A percentile compares a stretch with the other conserved stretches of the same genome.
Conservation (phyloP, 2,888 invertebrate species). For the Sinodicranocentrus sp. region DNA sequence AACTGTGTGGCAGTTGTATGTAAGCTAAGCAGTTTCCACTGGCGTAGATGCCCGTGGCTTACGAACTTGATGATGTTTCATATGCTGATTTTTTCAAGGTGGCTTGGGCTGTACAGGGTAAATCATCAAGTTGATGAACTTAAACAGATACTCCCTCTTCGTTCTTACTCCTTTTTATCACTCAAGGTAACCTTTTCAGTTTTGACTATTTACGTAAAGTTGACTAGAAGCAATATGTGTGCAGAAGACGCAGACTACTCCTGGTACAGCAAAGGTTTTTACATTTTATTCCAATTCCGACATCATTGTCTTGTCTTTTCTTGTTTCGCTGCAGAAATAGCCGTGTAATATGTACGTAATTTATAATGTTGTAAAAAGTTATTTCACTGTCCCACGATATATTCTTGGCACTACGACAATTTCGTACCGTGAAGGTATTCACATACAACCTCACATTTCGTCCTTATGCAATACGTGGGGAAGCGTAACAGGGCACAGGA, state of each 20-base stretch:
- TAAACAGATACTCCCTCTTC: not conserved
- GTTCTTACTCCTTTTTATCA: not conserved
- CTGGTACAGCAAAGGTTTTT: too few relatives aligned
- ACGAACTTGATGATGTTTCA: not conserved
- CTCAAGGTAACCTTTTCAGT: not conserved
- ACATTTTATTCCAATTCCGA: too few relatives aligned
- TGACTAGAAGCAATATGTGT: too few relatives aligned
- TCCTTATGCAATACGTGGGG: too few relatives aligned
- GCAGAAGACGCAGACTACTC: too few relatives aligned
- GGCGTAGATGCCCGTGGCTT: too few relatives aligned
- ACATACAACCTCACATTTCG: not conserved
- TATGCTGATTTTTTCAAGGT: conserved; percentile 8
- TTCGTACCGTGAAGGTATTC: not conserved
- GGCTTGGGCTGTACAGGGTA: not conserved
- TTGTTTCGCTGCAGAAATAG: conserved; percentile 15
- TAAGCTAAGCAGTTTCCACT: too few relatives aligned
- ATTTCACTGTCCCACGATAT: conserved; percentile 38
- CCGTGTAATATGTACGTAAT: conserved; percentile 3
- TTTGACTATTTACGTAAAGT: conserved; percentile 1
- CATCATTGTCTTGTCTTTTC: not conserved
- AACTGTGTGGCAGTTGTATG: too few relatives aligned
- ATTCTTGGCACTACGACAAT: conserved; percentile 24
- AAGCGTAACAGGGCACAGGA: too few relatives aligned
- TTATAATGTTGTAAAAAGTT: conserved; percentile 29
- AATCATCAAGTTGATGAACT: not conserved